phyloP scores from a whole-genome alignment of 1,140 invertebrate species.

The Cotesia typhae region DNA sequence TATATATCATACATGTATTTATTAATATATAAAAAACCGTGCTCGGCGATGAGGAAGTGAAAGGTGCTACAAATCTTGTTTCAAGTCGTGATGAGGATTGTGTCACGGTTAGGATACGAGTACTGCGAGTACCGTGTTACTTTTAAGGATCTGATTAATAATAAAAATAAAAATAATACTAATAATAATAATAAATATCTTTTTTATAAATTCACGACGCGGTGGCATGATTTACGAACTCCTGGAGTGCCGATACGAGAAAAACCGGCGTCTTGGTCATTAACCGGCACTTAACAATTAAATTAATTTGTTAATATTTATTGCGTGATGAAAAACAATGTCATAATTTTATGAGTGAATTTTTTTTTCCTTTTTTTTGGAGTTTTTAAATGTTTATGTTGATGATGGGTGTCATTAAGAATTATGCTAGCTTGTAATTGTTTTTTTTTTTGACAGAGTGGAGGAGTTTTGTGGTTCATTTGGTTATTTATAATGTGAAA shows the following conservation, averaged over 20 bases:
- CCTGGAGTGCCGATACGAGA: not conserved
- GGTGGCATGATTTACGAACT: slow-evolving; percentile 21
- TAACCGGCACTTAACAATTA: slow-evolving; percentile 14
- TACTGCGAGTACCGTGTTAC: slow-evolving; percentile 32
- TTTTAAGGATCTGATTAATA: slow-evolving; percentile 12
- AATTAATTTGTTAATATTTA: not conserved
- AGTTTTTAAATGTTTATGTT: too few relatives aligned
- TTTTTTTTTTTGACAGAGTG: too few relatives aligned
- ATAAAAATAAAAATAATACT: not conserved
- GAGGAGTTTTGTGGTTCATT: too few relatives aligned
- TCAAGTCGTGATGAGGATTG: slow-evolving; percentile 37
- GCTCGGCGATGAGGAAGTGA: slow-evolving; percentile 10
- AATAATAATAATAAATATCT: slow-evolving; percentile 14
- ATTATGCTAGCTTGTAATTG: too few relatives aligned
- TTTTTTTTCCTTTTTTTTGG: too few relatives aligned
- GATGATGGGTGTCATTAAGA: too few relatives aligned
- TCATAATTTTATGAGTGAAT: too few relatives aligned
- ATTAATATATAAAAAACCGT: not conserved
- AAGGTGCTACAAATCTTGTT: not conserved
- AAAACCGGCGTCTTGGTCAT: slow-evolving; percentile 18
- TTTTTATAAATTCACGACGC: slow-evolving; percentile 18
- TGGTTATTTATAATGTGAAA: too few relatives aligned
- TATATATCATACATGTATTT: not conserved
- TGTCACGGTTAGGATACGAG: slow-evolving; percentile 23
- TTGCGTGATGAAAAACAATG: too few relatives aligned